Evolutionary conservation across 2,113 vertebrate species (phyloP), one percentile per base, ranked within the genome.

Genomic region (Hippocampus abdominalis): DNA sequence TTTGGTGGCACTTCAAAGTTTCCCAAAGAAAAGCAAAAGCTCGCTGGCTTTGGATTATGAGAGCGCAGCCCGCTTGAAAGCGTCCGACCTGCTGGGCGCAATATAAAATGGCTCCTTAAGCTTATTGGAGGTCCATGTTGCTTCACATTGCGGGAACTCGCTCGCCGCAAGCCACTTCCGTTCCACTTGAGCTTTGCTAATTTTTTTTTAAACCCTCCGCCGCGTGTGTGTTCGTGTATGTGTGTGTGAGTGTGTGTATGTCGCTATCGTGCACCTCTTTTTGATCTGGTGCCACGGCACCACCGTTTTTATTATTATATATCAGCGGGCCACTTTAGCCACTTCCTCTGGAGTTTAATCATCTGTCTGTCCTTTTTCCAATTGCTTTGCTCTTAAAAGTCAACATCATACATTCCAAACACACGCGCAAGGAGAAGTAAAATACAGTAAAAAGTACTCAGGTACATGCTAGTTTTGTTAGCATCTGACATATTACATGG

Each of bases 51-150:
- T 74, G 83, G 91, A 92, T 93, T 93, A 93, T 88, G 82, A 90
- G 86, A 89, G 89, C 91, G 89, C 88, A 82, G 91, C 86, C 89
- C 91, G 89, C 88, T 93, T 93, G 89, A 93, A 90, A 90, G 92
- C 89, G 85, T 87, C 89, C 92, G 90, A 91, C 93, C 92, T 90
- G 92, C 93, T 95, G 92, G 86, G 92, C 85, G 85, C 83, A 89
- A 90, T 92, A 92, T 92, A 93, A 90, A 92, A 92, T 89, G 89
- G 81, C 91, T 87, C 93, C 92, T 93, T 93, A 95, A 94, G 93
- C 93, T 92, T 81, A 93, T 95, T 87, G 92, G 82, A 89, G 91
- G 86, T 90, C 91, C 90, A 90, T 79, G 88, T 87, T 90, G 87
- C 91, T 87, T 91, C 87, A 91, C 90, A 92, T 91, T 89, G 90